Base-by-base conservation (phyloP, 2,888 invertebrate species). In the Cheilosia pagana region DNA sequence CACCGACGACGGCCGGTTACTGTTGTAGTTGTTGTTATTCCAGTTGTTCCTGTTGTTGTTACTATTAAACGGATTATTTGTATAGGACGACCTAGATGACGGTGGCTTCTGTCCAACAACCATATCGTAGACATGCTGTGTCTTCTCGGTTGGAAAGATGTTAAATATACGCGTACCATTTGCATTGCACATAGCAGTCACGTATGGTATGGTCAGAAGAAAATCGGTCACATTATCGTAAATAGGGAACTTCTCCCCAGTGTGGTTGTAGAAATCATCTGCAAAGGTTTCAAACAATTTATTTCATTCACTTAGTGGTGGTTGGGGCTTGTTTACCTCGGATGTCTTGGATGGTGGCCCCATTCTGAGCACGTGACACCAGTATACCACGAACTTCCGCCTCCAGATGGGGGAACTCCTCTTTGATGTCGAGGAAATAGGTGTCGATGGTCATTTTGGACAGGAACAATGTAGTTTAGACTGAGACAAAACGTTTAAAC, bases 331-430 rank as follows among this genome's bases (percentile, higher is more conserved):
- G 52, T 88, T 88, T 88, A 92, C 91, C 88, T 78, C 89, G 89
- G 65, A 92, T 90, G 67, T 89, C 88, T 72, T 89, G 87, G 87
- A 92, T 91, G 76, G 91, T 91, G 63, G 90, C 89, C 19, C 91
- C 91, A 74, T 89, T 88, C 83, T 90, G 90, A 81, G 92, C 90
- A 87, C 90, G 89, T 76, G 90, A 77, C 65, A 89, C 87, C 65
- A 92, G 87, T 86, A 92, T 91, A 70, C 88, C 88, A 31, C 91
- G 90, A 55, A 91, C 86, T 76, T 91, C 90, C 12, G 86, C 78
- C 87, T 91, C 89, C 35, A 91, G 87, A 28, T 90, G 89, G 52
- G 90, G 90, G 78, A 87, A 85, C 31, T 91, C 89, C 8, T 89
- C 89, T 12, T 90, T 89, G 59, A 91, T 72, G 45, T 87, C 86